These are phyloP conservation scores for Burhinus bistriatus DNA, from an alignment of 2,113 vertebrate genomes.

Conservation along the genomic window DNA sequence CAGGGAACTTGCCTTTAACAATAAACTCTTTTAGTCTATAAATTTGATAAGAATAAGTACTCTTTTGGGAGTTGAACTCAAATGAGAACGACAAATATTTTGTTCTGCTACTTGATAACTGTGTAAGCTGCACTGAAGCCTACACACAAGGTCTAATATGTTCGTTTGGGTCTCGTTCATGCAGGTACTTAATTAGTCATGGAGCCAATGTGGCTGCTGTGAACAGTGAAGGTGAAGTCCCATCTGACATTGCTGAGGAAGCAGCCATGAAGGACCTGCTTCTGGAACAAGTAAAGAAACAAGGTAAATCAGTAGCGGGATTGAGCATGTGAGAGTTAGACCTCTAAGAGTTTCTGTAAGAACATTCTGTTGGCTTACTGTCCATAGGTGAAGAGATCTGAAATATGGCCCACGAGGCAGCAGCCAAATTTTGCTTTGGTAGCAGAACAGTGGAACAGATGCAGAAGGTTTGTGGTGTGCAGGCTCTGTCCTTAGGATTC, in stretches of 20 bases:
- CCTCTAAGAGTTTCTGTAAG: background rate
- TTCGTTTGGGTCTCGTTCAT: background rate
- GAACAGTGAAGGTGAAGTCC: conserved; percentile 93
- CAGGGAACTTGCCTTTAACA: background rate
- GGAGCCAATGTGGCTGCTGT: conserved; percentile 86
- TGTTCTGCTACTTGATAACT: background rate
- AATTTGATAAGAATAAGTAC: background rate
- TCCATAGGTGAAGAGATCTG: background rate
- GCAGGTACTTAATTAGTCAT: conserved; percentile 83
- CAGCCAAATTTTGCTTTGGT: background rate
- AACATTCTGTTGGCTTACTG: background rate
- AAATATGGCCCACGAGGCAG: background rate
- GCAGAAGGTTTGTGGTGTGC: background rate
- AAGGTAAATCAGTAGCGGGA: conserved; percentile 66
- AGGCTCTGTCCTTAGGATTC: background rate
- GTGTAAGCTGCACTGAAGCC: background rate
- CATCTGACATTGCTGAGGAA: conserved; percentile 90
- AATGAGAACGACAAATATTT: background rate
- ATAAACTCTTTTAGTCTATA: background rate
- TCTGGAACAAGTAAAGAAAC: conserved; percentile 82
- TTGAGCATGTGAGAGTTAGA: background rate
- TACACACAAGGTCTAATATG: background rate
- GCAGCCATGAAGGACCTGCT: conserved; percentile 90
- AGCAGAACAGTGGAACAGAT: background rate
- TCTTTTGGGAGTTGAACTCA: background rate